phyloP scores from a whole-genome alignment of 1,140 invertebrate genomes.

The Nasonia longicornis region DNA sequence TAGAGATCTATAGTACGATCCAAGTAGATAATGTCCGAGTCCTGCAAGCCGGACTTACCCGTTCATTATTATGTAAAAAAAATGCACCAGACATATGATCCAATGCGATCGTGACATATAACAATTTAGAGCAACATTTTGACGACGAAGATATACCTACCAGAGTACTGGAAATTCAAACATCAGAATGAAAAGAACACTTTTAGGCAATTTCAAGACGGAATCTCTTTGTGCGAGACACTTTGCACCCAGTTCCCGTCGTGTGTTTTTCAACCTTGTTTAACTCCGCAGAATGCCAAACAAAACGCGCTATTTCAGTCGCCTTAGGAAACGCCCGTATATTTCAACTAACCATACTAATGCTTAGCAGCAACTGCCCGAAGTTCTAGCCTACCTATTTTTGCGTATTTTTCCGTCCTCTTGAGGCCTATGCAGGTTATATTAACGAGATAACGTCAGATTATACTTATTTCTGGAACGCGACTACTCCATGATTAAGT shows the following conservation, averaged over 20 bases:
- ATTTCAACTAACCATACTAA: neutral
- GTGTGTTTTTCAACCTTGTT: neutral
- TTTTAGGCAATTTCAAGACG: neutral
- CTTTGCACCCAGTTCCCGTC: neutral
- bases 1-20: too few species aligned
- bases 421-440: too few species aligned
- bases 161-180: too few species aligned
- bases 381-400: too few species aligned
- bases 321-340: neutral
- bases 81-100: too few species aligned
- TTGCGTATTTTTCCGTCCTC: too few species aligned
- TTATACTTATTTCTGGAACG: slow-evolving; percentile 3
- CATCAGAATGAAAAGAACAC: neutral
- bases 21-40: too few species aligned
- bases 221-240: neutral
- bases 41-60: too few species aligned
- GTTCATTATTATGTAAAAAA: too few species aligned
- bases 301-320: slow-evolving; percentile 18
- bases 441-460: neutral
- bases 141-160: too few species aligned
- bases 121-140: too few species aligned
- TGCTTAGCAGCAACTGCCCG: neutral
- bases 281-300: neutral
- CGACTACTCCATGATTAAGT: neutral
- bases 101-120: too few species aligned